These are phyloP conservation scores for Crioceris asparagi DNA, from an alignment of 2,888 invertebrate species.

Conservation along the genomic window DNA sequence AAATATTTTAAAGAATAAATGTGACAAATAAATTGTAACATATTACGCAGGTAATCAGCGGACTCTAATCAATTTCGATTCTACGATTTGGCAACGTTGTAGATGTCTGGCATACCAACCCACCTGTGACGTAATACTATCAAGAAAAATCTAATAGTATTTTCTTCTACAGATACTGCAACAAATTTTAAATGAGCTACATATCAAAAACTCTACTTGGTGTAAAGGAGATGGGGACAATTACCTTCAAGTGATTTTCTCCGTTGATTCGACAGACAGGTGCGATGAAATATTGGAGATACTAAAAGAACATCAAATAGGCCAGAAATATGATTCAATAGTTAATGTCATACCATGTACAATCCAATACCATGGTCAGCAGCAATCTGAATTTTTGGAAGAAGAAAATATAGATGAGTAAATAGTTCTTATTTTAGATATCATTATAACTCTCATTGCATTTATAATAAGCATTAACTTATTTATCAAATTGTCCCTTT, in stretches of 20 bases:
- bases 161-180: conserved; percentile 37
- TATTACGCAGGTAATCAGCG: no score
- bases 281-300: conserved; percentile 51
- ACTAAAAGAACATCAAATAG: conserved; percentile 50
- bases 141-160: no score
- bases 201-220: conserved; percentile 49
- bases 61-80: no score
- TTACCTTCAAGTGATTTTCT: conserved; percentile 49
- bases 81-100: no score
- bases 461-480: no score
- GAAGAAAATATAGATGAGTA: conserved; percentile 7
- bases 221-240: conserved; percentile 40
- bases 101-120: no score
- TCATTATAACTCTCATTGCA: conserved; percentile 13
- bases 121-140: no score
- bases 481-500: no score
- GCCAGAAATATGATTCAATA: conserved; percentile 46
- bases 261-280: conserved; percentile 45
- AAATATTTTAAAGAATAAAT: no score
- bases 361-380: conserved; percentile 40
- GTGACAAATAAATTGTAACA: no score
- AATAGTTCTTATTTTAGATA: conserved; percentile 1
- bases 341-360: conserved; percentile 54
- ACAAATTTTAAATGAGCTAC: conserved; percentile 42
- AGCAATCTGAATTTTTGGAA: conserved; percentile 5